Evolutionary conservation across 2,113 vertebrate genomes (phyloP).

Genomic region (Paramisgurnus dabryanus): DNA sequence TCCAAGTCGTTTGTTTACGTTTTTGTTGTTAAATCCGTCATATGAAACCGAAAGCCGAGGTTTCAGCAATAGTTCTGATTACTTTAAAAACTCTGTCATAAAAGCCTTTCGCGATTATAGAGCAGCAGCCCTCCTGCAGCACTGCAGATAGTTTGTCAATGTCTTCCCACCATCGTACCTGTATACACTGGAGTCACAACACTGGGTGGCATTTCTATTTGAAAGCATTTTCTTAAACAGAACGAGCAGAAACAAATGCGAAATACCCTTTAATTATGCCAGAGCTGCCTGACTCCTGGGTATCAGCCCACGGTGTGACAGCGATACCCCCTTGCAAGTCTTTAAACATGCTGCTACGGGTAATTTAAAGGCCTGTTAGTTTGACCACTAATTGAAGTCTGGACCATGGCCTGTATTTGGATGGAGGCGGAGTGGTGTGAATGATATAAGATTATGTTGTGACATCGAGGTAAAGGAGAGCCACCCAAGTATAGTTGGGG

Average conservation of each 20-base stretch:
- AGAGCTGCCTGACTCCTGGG: constrained; percentile 43
- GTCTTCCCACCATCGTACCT: neutral
- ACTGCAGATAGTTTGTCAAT: constrained; percentile 4
- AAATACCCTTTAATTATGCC: constrained; percentile 54
- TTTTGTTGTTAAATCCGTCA: no score
- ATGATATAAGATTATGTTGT: constrained; percentile 43
- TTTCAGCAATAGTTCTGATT: no score
- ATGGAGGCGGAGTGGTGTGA: constrained; percentile 48
- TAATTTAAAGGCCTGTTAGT: constrained; percentile 58
- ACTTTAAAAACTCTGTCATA: neutral
- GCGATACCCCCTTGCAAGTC: constrained; percentile 47
- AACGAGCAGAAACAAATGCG: constrained; percentile 54
- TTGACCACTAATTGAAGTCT: constrained; percentile 59
- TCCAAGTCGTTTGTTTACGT: no score
- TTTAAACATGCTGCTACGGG: constrained; percentile 55
- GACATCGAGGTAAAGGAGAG: constrained; percentile 35
- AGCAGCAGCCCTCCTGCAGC: neutral
- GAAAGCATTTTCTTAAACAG: constrained; percentile 45
- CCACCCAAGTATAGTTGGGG: constrained; percentile 43
- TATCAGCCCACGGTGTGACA: constrained; percentile 44
- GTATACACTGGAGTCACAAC: constrained; percentile 6
- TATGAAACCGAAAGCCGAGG: no score
- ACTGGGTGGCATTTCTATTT: constrained; percentile 46
- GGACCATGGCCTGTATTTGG: constrained; percentile 45
- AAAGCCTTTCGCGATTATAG: constrained; percentile 3